These are phyloP conservation scores for Cladopsammia gracilis DNA, from an alignment of 64 coral and sea anemone species.

Conservation along the genomic window DNA sequence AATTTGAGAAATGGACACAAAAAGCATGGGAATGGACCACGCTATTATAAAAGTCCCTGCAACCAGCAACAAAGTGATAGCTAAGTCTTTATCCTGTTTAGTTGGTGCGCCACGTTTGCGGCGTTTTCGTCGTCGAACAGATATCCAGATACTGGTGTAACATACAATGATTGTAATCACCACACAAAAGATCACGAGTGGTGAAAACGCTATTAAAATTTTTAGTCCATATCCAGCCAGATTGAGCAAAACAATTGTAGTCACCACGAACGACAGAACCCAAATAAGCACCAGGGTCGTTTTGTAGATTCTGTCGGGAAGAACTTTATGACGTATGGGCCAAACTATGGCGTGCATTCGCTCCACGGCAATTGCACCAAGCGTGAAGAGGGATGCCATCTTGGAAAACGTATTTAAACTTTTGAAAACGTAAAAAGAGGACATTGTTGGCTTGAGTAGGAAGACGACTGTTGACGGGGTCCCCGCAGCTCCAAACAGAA, in stretches of 20 bases:
- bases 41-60: neutral
- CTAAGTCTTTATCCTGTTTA: neutral
- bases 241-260: neutral
- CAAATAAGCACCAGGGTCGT: constrained; percentile 1
- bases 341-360: neutral
- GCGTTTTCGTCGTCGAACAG: neutral
- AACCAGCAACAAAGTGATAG: neutral
- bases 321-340: neutral
- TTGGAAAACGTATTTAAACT: neutral
- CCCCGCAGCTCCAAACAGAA: neutral
- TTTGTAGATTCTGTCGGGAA: neutral
- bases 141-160: neutral
- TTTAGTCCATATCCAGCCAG: neutral
- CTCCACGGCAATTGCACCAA: constrained; percentile 9
- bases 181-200: neutral
- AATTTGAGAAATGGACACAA: neutral
- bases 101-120: neutral
- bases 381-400: neutral
- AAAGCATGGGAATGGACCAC: neutral
- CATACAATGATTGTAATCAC: neutral
- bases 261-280: neutral
- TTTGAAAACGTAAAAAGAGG: neutral
- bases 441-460: neutral
- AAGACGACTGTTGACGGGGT: neutral
- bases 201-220: neutral